Base-by-base conservation (phyloP, 30 jellyfish, hydroid and myxozoan genomes). In the Aurelia sp. region DNA sequence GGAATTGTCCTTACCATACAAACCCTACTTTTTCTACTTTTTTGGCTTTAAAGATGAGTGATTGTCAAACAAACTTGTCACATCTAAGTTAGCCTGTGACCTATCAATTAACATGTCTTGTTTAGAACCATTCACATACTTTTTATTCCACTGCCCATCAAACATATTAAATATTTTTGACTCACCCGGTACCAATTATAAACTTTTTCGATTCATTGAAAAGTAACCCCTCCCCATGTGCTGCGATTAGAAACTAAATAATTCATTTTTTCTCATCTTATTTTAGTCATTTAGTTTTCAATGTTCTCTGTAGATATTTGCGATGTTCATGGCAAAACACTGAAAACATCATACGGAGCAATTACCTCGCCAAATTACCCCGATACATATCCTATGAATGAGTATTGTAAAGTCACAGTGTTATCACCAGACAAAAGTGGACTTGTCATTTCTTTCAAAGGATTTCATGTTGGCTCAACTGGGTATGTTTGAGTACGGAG, bases 281-380 rank as follows among this genome's bases (percentile, higher is more conserved):
- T n/a, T 7, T 33, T n/a, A 4, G 12, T 72, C 13, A 6, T 20
- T 7, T 1, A 17, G 7, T 22, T 4, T 27, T 31, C 27, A 15
- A 16, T 55, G 13, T 85, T 30, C 53, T 59, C 52, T 87, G 13
- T 53, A 93, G 98, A 93, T 79, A 71, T 93, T 18, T 93, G 98
- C 48, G 98, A 93, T 71, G 87, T 78, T 11, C 81, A 88, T 31
- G 88, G 88, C 35, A 55, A 93, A 27, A 55, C 50, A 20, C 35
- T 93, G 64, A 93, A 65, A 52, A 76, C 93, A 40, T 74, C 91
- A 9, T 84, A 71, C 41, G 98, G 98, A 18, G 90, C 93, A 5
- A 13, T 93, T 74, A 93, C 84, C 0, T 93, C 98, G 22, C 98
- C 98, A 17, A 93, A 93, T 75, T 93, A 93, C 61, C 98, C 98